Evolutionary conservation across 2,888 invertebrate species (phyloP).

Genomic region (Diaphora mendica): DNA sequence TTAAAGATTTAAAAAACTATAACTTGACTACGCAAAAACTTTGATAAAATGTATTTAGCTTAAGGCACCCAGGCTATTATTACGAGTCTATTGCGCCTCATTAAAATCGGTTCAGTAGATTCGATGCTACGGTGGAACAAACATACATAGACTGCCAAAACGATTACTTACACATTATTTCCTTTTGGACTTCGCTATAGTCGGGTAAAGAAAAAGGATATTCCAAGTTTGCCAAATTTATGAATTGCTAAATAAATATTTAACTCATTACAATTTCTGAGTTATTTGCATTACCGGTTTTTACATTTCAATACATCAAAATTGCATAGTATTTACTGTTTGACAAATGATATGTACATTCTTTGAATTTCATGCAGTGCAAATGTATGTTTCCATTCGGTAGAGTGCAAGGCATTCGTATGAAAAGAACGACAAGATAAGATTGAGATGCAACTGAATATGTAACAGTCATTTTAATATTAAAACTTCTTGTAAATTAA

Average conservation of each 20-base stretch:
- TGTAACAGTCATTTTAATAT: conserved; percentile 12
- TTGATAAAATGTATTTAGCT: too few species aligned
- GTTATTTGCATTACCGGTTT: background rate
- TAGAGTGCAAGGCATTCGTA: conserved; percentile 7
- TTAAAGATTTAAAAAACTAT: too few species aligned
- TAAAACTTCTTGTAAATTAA: conserved; percentile 17
- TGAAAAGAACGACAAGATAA: background rate
- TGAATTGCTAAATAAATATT: background rate
- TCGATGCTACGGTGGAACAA: too few species aligned
- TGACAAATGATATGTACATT: conserved; percentile 19
- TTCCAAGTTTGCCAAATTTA: background rate
- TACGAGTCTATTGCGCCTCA: too few species aligned
- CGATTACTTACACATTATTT: too few species aligned
- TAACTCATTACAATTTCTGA: background rate
- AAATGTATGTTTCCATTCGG: conserved; percentile 16
- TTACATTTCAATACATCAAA: conserved; percentile 15
- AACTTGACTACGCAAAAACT: too few species aligned
- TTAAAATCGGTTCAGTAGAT: too few species aligned
- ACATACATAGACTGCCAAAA: too few species aligned
- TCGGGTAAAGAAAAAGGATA: background rate
- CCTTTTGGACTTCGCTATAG: too few species aligned
- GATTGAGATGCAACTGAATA: conserved; percentile 7
- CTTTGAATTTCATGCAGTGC: conserved; percentile 17
- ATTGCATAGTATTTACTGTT: background rate
- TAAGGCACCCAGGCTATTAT: too few species aligned